phyloP scores from a whole-genome alignment of 2,888 invertebrate genomes.

The Coelinius sp. region DNA sequence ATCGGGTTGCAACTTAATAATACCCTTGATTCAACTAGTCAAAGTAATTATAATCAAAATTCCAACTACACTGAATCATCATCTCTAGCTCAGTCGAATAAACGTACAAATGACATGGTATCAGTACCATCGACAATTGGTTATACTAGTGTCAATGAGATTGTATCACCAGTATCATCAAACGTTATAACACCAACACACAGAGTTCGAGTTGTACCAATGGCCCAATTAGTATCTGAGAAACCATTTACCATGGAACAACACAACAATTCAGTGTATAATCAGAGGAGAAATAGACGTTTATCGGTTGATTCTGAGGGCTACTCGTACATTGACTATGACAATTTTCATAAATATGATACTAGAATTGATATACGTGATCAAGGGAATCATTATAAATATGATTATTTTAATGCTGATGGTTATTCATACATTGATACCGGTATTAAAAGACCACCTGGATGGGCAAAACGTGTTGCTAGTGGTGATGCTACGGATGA shows the following conservation, averaged over 20 bases:
- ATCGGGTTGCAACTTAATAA: conserved; percentile 19
- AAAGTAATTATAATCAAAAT: neutral
- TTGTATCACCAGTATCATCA: conserved; percentile 21
- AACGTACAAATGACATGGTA: neutral
- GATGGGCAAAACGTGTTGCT: conserved; percentile 53
- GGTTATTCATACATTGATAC: conserved; percentile 62
- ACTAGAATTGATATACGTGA: neutral
- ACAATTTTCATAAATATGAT: conserved; percentile 41
- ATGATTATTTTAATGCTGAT: conserved; percentile 56
- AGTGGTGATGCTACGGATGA: conserved; percentile 55
- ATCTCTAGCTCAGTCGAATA: neutral
- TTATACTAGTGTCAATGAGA: conserved; percentile 20
- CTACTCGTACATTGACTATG: conserved; percentile 62
- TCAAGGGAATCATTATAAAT: conserved; percentile 21
- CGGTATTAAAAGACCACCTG: conserved; percentile 52
- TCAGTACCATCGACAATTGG: neutral
- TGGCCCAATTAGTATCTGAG: neutral
- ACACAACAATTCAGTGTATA: neutral
- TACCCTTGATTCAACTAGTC: conserved; percentile 13
- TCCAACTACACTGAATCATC: neutral
- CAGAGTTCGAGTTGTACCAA: conserved; percentile 45
- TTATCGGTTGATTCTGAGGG: conserved; percentile 64
- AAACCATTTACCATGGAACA: neutral
- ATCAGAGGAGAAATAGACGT: conserved; percentile 42
- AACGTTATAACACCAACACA: conserved; percentile 58